These are phyloP conservation scores for Madoqua kirkii DNA, from an alignment of 2,113 vertebrate genomes.

Conservation along the genomic window DNA sequence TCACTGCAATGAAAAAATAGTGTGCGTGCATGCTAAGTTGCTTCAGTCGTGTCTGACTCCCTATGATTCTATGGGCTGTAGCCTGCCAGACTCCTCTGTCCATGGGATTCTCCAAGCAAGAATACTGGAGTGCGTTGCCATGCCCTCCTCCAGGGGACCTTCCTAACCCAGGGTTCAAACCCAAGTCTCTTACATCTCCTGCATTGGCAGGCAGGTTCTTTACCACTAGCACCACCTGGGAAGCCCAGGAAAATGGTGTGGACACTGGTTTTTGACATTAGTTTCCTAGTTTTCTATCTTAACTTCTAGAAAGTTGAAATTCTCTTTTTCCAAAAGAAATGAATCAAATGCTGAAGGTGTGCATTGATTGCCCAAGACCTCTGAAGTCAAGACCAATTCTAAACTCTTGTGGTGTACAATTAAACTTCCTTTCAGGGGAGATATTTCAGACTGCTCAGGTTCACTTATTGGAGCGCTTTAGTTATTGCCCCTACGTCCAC, in stretches of 20 bases:
- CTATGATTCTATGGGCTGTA: neutral
- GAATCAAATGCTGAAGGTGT: neutral
- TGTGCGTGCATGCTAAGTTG: rapidly evolving
- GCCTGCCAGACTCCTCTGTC: neutral
- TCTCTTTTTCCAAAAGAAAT: neutral
- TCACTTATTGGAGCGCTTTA: neutral
- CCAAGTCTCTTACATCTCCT: rapidly evolving
- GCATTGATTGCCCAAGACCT: neutral
- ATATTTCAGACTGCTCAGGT: neutral
- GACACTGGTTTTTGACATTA: neutral
- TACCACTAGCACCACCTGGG: neutral
- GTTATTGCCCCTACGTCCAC: neutral
- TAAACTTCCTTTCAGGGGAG: neutral
- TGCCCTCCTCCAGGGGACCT: neutral
- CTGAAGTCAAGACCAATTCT: neutral
- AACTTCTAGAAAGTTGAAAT: neutral
- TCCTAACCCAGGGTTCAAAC: neutral
- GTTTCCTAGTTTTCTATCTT: neutral
- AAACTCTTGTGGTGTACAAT: neutral
- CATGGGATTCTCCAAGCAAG: neutral
- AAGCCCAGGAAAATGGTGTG: neutral
- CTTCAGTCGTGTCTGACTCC: neutral
- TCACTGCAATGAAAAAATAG: neutral
- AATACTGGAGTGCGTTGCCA: neutral
- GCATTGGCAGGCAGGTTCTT: neutral